Base-by-base conservation (phyloP, 2,113 vertebrate genomes). In the Patagioenas fasciata region DNA sequence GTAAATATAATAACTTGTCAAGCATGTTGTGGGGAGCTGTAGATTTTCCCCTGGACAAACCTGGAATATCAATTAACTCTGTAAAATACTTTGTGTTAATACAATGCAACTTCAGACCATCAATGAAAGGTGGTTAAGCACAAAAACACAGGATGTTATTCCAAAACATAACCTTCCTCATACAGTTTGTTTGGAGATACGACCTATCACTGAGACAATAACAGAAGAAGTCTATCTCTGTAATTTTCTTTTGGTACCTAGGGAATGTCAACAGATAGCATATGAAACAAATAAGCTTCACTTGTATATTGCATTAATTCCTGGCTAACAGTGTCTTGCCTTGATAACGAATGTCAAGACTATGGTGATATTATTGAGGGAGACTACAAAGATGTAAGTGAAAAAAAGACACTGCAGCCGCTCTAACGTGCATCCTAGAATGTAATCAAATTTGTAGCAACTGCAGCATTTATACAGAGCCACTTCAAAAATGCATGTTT, bases 31-130 rank as follows among this genome's bases (percentile, higher is more conserved):
- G 98, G 98, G 97, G 98, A 98, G 98, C 98, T 97, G 98, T 98
- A 98, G 98, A 98, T 99, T 99, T 99, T 99, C 98, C 98, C 97
- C 98, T 97, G 97, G 98, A 98, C 98, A 98, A 97, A 99, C 98
- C 99, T 99, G 99, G 99, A 98, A 99, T 99, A 99, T 99, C 99
- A 99, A 99, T 99, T 99, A 99, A 99, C 98, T 97, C 97, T 97
- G 97, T 96, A 93, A 98, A 98, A 98, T 98, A 96, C 97, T 98
- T 97, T 62, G 93, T 96, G 96, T 95, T 98, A 97, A 97, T 97
- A 98, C 97, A 97, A 97, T 97, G 96, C 97, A 95, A 98, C 97
- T 97, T 98, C 97, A 98, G 98, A 97, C 94, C 98, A 98, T 98
- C 98, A 98, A 98, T 97, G 98, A 98, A 98, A 97, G 97, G 95